Evolutionary conservation across 2,888 invertebrate species (phyloP).

Genomic region (Xylota segnis): DNA sequence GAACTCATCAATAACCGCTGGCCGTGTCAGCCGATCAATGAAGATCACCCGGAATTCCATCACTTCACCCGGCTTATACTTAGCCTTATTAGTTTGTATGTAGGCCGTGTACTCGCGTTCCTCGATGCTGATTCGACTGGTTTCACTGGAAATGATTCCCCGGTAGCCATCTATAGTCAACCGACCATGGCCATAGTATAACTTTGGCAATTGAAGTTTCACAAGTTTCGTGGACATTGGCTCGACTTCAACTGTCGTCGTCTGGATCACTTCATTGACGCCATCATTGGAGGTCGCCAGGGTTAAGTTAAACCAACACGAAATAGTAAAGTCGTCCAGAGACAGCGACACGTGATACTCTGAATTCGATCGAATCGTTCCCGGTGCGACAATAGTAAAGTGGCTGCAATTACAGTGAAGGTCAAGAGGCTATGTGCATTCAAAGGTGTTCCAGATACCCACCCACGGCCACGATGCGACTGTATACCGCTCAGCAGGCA

Average conservation of each 20-base stretch:
- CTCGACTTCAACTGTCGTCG: conserved; percentile 25
- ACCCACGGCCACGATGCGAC: conserved; percentile 3
- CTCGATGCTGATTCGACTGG: background rate
- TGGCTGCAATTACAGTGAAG: conserved; percentile 11
- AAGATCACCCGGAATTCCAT: conserved; percentile 88
- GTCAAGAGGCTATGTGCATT: background rate
- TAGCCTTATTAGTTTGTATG: conserved; percentile 95
- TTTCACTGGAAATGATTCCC: conserved; percentile 26
- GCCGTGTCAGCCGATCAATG: conserved; percentile 90
- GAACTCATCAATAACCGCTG: conserved; percentile 85
- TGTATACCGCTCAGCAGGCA: background rate
- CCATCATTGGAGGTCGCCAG: background rate
- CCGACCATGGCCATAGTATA: conserved; percentile 7
- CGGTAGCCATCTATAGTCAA: background rate
- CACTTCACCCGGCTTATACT: conserved; percentile 94
- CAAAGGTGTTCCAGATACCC: background rate
- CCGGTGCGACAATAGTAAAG: conserved; percentile 52
- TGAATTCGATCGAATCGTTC: conserved; percentile 40
- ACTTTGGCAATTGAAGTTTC: conserved; percentile 5
- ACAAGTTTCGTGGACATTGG: conserved; percentile 35
- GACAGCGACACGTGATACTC: conserved; percentile 32
- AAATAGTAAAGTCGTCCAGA: conserved; percentile 85
- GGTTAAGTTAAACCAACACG: conserved; percentile 41
- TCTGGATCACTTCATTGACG: background rate
- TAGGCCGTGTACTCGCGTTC: conserved; percentile 88